These are phyloP conservation scores for Argentina silus DNA, from an alignment of 2,797 vertebrate species.

Conservation along the genomic window DNA sequence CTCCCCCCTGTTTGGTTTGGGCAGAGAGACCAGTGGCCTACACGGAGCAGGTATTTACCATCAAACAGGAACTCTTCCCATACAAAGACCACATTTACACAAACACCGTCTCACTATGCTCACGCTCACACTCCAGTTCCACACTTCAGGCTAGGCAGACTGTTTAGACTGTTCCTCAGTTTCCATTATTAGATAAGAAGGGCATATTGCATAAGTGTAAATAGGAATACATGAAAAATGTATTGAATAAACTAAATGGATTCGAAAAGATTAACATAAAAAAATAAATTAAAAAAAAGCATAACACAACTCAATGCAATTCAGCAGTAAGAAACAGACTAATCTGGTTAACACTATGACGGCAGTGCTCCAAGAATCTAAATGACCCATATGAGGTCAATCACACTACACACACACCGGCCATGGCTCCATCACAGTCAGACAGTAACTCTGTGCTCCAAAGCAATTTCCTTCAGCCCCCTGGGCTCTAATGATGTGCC, in stretches of 20 bases:
- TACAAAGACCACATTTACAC: conserved; percentile 55
- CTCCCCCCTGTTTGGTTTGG: conserved; percentile 46
- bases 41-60: conserved; percentile 63
- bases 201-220: background rate
- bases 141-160: conserved; percentile 1
- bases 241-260: background rate
- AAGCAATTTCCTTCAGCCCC: background rate
- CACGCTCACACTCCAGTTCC: conserved; percentile 12
- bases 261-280: background rate
- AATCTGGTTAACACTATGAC: background rate
- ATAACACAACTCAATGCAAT: background rate
- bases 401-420: background rate
- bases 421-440: too few species aligned
- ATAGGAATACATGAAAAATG: background rate
- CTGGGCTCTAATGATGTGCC: conserved; percentile 30
- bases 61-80: conserved; percentile 43
- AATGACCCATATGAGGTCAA: background rate
- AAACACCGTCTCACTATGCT: conserved; percentile 30
- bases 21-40: conserved; percentile 24
- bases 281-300: background rate
- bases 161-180: conserved; percentile 3
- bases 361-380: background rate
- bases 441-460: background rate
- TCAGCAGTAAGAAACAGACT: background rate
- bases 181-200: conserved; percentile 10